phyloP scores from a whole-genome alignment of 1,140 invertebrate species.

The Rhagoletis zephyria region DNA sequence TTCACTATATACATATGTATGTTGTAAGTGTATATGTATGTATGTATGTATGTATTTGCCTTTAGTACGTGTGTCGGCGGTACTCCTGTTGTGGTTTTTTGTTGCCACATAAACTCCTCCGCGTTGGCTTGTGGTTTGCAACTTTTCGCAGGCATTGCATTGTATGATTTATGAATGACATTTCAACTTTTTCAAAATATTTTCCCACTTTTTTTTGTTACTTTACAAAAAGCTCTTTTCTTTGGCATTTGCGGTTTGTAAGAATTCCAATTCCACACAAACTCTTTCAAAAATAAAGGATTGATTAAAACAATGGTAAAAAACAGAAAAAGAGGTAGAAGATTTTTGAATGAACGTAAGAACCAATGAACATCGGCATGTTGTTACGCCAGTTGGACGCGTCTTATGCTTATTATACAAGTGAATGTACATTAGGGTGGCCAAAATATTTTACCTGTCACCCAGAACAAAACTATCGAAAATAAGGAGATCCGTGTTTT shows the following conservation, averaged over 20 bases:
- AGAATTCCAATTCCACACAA: background rate
- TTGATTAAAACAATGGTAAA: background rate
- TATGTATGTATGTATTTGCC: background rate
- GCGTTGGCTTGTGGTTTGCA: background rate
- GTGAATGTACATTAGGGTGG: too few species aligned
- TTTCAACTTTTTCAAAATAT: conserved; percentile 47
- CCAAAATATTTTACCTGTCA: too few species aligned
- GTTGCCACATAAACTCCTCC: background rate
- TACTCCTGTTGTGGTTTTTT: background rate
- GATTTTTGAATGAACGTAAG: background rate
- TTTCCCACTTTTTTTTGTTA: background rate
- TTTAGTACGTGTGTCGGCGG: too few species aligned
- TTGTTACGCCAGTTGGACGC: background rate
- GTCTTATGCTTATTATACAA: too few species aligned
- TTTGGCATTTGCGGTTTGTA: background rate
- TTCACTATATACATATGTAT: too few species aligned
- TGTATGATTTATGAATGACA: conserved; percentile 54
- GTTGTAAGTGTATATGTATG: too few species aligned
- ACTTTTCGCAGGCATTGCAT: conserved; percentile 22
- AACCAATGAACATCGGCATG: background rate
- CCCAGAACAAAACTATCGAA: too few species aligned
- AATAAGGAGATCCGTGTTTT: too few species aligned
- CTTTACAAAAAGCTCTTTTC: background rate
- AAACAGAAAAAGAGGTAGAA: background rate
- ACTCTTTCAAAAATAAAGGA: background rate